A percentile compares a stretch with the other conserved stretches of the same genome.
Conservation (phyloP, 2,797 vertebrate genomes). For the Craterocephalus amniculus region DNA sequence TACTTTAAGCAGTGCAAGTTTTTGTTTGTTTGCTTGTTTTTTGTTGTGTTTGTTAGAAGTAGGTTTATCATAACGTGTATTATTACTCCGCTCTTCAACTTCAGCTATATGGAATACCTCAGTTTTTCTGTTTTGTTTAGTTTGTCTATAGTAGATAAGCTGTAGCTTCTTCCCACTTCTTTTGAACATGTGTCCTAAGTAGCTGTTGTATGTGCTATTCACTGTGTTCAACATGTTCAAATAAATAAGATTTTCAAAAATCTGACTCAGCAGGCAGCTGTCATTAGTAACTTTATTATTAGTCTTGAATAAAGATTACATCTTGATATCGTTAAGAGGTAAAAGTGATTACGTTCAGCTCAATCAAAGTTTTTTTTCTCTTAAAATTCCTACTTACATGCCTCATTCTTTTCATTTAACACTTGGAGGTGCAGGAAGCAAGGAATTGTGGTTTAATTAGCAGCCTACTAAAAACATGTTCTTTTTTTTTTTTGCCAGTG, state of each 20-base stretch:
- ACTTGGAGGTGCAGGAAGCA: background rate
- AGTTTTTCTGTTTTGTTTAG: too few relatives aligned
- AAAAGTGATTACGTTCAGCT: constrained; percentile 2
- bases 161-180: too few relatives aligned
- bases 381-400: background rate
- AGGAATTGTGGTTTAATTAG: constrained; percentile 7
- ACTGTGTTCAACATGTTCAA: too few relatives aligned
- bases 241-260: background rate
- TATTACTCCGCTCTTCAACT: background rate
- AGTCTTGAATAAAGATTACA: background rate
- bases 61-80: background rate
- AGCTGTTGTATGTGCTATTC: background rate
- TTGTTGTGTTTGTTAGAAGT: background rate
- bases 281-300: background rate
- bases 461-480: too few relatives aligned
- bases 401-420: constrained; percentile 8
- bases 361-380: constrained; percentile 2
- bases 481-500: too few relatives aligned
- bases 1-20: background rate
- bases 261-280: background rate
- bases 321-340: background rate
- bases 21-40: background rate
- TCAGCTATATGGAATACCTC: too few relatives aligned
- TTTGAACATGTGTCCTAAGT: too few relatives aligned
- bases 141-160: too few relatives aligned